Evolutionary conservation across 2,888 invertebrate species (phyloP).

Genomic region (Ferdinandea cuprea): DNA sequence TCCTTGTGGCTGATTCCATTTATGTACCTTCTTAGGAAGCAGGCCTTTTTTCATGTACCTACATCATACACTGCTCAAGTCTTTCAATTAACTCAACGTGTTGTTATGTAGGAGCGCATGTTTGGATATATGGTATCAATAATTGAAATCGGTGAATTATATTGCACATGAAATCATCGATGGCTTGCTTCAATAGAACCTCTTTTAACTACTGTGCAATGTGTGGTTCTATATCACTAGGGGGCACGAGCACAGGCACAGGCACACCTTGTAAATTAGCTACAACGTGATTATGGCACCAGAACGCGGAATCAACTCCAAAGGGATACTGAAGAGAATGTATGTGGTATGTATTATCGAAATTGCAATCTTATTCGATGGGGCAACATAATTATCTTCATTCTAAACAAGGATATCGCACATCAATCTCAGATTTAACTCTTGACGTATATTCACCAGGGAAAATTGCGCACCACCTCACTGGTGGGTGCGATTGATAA

Average conservation of each 20-base stretch:
- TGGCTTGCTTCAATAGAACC: slow-evolving; percentile 13
- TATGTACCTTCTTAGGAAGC: slow-evolving; percentile 51
- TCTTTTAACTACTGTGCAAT: not conserved
- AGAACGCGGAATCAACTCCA: slow-evolving; percentile 16
- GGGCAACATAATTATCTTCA: slow-evolving; percentile 68
- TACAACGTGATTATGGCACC: slow-evolving; percentile 30
- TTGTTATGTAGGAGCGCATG: slow-evolving; percentile 48
- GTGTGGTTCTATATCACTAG: no score
- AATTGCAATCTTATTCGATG: slow-evolving; percentile 67
- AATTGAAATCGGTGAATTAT: slow-evolving; percentile 73
- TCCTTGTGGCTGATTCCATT: slow-evolving; percentile 61
- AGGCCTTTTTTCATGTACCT: slow-evolving; percentile 1
- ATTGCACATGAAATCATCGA: slow-evolving; percentile 42
- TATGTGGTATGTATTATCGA: slow-evolving; percentile 62
- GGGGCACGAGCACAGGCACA: no score
- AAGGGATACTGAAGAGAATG: not conserved
- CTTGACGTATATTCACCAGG: slow-evolving; percentile 57
- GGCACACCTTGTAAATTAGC: slow-evolving; percentile 40
- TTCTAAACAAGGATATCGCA: slow-evolving; percentile 69
- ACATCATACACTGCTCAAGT: slow-evolving; percentile 30
- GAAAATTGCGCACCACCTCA: slow-evolving; percentile 55
- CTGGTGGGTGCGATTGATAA: slow-evolving; percentile 56
- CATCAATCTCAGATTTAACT: slow-evolving; percentile 59
- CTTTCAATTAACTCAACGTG: slow-evolving; percentile 63
- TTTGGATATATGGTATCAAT: slow-evolving; percentile 73